Conservation (phyloP, 2,888 invertebrate species). For the Archips xylosteana region DNA sequence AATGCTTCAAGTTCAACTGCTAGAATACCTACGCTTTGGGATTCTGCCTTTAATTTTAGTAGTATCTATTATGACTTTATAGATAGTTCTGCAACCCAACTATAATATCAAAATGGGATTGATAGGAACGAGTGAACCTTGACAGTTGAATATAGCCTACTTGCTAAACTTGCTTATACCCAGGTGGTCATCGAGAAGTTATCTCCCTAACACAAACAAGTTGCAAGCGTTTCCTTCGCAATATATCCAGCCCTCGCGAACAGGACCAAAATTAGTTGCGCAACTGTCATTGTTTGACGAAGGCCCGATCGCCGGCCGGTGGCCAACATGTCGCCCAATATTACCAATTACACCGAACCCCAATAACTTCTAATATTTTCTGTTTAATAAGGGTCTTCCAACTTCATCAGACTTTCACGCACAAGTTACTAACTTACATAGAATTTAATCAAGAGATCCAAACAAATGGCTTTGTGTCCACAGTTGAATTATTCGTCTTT, state of each 20-base stretch:
- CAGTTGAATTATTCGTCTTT: constrained; percentile 12
- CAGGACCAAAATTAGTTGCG: constrained; percentile 31
- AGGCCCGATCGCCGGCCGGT: constrained; percentile 15
- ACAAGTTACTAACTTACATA: neutral
- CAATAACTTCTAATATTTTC: constrained; percentile 31
- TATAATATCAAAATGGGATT: neutral
- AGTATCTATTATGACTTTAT: neutral
- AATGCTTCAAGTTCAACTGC: neutral
- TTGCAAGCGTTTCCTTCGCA: constrained; percentile 7
- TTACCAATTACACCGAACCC: constrained; percentile 33
- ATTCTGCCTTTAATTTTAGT: neutral
- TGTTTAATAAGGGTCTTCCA: constrained; percentile 26
- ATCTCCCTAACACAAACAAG: constrained; percentile 20
- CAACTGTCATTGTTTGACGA: constrained; percentile 42
- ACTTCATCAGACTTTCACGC: constrained; percentile 16
- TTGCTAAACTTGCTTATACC: constrained; percentile 14
- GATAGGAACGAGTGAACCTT: neutral
- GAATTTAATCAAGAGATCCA: constrained; percentile 26
- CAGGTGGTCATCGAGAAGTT: constrained; percentile 19
- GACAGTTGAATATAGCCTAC: neutral
- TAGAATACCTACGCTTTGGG: neutral
- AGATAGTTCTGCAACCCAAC: neutral
- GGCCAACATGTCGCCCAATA: constrained; percentile 34
- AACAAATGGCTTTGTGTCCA: neutral
- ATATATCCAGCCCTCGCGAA: constrained; percentile 29